A percentile compares a stretch with the other conserved stretches of the same genome.
Evolutionary conservation across 2,888 invertebrate species (phyloP).

Genomic region (Belgica antarctica): DNA sequence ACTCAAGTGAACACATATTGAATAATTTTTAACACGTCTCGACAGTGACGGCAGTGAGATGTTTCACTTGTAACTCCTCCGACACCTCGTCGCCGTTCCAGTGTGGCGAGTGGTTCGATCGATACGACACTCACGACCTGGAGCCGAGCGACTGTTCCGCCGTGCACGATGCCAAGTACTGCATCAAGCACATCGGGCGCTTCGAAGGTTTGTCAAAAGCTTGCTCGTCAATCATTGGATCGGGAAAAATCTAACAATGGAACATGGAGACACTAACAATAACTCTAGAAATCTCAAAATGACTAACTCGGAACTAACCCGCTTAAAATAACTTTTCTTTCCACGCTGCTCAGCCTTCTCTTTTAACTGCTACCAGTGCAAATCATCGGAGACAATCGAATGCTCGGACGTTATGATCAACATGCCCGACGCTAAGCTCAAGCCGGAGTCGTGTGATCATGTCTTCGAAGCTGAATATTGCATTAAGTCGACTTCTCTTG

Average conservation of each 20-base stretch:
- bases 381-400: conserved; percentile 65
- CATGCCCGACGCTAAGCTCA: conserved; percentile 57
- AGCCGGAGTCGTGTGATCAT: conserved; percentile 66
- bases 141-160: conserved; percentile 69
- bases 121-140: conserved; percentile 63
- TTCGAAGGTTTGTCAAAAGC: conserved; percentile 68
- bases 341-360: conserved; percentile 52
- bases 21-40: not conserved
- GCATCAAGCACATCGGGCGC: conserved; percentile 90
- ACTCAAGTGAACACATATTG: not conserved
- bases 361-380: conserved; percentile 76
- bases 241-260: not conserved
- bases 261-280: conserved; percentile 16
- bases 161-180: conserved; percentile 82
- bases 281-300: conserved; percentile 5
- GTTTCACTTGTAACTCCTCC: conserved; percentile 87
- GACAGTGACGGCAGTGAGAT: conserved; percentile 66
- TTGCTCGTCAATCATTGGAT: not conserved
- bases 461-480: conserved; percentile 80
- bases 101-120: conserved; percentile 75
- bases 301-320: too few species aligned
- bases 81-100: conserved; percentile 73
- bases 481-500: conserved; percentile 70
- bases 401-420: conserved; percentile 68
- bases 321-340: not conserved